phyloP scores from a whole-genome alignment of 1,140 invertebrate species.

The Macrobrachium nipponense region DNA sequence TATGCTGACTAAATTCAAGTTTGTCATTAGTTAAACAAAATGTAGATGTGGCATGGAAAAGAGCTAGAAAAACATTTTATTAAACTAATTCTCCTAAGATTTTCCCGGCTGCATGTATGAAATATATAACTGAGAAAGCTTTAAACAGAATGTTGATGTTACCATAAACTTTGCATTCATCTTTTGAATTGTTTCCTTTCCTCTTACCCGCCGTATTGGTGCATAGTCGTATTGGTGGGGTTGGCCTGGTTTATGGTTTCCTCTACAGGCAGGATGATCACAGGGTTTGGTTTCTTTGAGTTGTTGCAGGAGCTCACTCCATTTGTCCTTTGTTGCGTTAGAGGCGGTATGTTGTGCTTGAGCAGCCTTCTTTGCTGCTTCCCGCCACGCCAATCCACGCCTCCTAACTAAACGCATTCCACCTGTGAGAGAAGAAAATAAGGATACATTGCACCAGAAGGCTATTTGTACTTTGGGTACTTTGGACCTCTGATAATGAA shows the following conservation, averaged over 20 bases:
- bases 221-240: constrained; percentile 30
- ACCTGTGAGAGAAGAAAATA: background rate
- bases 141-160: no score
- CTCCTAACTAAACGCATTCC: constrained; percentile 45
- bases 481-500: background rate
- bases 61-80: no score
- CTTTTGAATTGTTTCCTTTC: background rate
- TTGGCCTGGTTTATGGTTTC: constrained; percentile 27
- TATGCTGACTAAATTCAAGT: no score
- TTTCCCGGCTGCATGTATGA: no score
- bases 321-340: constrained; percentile 17
- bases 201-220: constrained; percentile 36
- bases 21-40: no score
- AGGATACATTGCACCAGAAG: background rate
- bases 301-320: constrained; percentile 35
- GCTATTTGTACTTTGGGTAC: background rate
- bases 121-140: background rate
- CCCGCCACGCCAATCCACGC: constrained; percentile 43
- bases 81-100: no score
- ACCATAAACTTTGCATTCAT: no score
- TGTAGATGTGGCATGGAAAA: no score
- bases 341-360: background rate
- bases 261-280: constrained; percentile 40
- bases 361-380: constrained; percentile 41
- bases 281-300: constrained; percentile 27